phyloP scores from a whole-genome alignment of 1,140 invertebrate species.

The Yoshiicerus persimilis region DNA sequence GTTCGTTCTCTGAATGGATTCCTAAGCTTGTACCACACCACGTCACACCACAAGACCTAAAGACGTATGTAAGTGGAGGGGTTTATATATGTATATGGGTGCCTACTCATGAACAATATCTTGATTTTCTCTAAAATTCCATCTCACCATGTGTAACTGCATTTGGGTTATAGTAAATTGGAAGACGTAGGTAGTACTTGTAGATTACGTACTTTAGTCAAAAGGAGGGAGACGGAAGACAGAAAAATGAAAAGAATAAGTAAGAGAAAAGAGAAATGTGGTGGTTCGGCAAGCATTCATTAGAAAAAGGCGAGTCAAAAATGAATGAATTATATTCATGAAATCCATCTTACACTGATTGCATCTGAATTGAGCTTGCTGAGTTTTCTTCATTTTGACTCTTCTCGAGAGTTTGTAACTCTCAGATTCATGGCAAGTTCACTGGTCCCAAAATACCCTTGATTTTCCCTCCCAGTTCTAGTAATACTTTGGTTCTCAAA shows the following conservation, averaged over 20 bases:
- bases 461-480: neutral
- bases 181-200: neutral
- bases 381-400: slow-evolving; percentile 3
- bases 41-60: too few relatives aligned
- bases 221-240: neutral
- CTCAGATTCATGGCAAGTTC: neutral
- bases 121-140: neutral
- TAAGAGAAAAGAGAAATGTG: neutral
- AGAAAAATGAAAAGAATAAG: neutral
- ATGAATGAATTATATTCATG: slow-evolving; percentile 30
- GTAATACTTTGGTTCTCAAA: neutral
- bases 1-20: neutral
- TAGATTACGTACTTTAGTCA: neutral
- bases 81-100: too few relatives aligned
- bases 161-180: neutral
- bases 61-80: too few relatives aligned
- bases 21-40: too few relatives aligned
- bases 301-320: slow-evolving; percentile 21
- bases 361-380: slow-evolving; percentile 21
- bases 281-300: slow-evolving; percentile 15
- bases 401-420: slow-evolving; percentile 1
- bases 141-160: neutral
- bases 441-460: neutral
- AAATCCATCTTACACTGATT: slow-evolving; percentile 20
- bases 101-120: too few relatives aligned